A percentile compares a stretch with the other conserved stretches of the same genome.
phyloP scores from a whole-genome alignment of 2,888 invertebrate species.

The Eupeodes luniger region DNA sequence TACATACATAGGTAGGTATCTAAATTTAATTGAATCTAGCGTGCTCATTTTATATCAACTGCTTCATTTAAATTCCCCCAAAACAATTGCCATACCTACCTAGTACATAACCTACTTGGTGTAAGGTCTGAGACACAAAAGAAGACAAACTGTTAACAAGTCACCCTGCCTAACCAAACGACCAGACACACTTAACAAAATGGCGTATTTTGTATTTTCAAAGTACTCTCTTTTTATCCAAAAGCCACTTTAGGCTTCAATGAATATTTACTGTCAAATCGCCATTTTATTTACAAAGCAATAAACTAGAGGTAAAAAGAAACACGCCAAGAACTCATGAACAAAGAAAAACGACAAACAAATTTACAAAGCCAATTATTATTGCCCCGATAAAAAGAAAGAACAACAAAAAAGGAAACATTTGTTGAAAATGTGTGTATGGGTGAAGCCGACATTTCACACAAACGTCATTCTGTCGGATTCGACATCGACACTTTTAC shows the following conservation, averaged over 20 bases:
- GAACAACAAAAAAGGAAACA: conserved; percentile 29
- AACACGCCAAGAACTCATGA: conserved; percentile 4
- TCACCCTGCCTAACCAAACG: conserved; percentile 26
- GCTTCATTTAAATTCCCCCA: neutral
- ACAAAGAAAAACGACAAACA: conserved; percentile 18
- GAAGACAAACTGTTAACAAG: neutral
- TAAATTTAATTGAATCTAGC: neutral
- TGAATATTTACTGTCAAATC: conserved; percentile 41
- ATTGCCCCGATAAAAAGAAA: neutral
- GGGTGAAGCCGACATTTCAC: neutral
- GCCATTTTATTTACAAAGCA: conserved; percentile 71
- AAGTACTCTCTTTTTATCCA: conserved; percentile 2
- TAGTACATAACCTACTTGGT: too few relatives aligned
- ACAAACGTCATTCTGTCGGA: neutral
- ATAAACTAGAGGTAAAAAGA: conserved; percentile 17
- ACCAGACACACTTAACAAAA: conserved; percentile 47
- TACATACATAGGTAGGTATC: neutral
- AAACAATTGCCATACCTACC: conserved; percentile 19
- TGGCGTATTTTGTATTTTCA: conserved; percentile 36
- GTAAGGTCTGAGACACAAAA: neutral
- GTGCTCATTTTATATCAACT: neutral
- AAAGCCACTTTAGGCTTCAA: conserved; percentile 28
- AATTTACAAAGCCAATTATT: conserved; percentile 23
- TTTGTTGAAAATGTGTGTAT: conserved; percentile 6
- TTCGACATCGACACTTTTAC: neutral